These are phyloP conservation scores for Bubo scandiacus DNA, from an alignment of 2,113 vertebrate genomes.

Conservation along the genomic window DNA sequence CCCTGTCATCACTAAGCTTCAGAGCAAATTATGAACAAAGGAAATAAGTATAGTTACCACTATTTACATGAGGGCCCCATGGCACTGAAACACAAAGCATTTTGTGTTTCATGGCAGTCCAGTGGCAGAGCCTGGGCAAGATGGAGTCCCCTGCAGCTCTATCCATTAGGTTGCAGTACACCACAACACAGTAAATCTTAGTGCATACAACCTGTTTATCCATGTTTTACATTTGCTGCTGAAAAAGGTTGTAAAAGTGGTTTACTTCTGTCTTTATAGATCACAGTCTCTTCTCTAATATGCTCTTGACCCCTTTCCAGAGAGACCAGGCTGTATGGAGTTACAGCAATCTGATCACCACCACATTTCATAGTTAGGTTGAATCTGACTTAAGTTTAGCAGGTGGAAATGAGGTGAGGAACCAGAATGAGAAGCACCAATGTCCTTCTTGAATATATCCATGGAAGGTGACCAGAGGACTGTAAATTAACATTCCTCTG, in stretches of 20 bases:
- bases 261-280: background rate
- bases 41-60: background rate
- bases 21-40: background rate
- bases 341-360: background rate
- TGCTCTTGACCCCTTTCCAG: background rate
- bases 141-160: background rate
- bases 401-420: background rate
- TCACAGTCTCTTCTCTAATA: background rate
- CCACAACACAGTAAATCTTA: background rate
- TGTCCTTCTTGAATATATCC: background rate
- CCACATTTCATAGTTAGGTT: rapidly evolving
- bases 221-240: background rate
- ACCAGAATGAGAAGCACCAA: background rate
- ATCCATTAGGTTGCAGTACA: background rate
- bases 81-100: background rate
- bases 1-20: background rate
- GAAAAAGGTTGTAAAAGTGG: background rate
- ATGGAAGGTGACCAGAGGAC: background rate
- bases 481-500: background rate
- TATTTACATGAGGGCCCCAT: background rate
- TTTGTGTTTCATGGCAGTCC: background rate
- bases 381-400: background rate
- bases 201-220: background rate
- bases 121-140: background rate
- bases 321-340: background rate